Conservation (phyloP, 1,140 invertebrate genomes). For the Hyles euphorbiae region DNA sequence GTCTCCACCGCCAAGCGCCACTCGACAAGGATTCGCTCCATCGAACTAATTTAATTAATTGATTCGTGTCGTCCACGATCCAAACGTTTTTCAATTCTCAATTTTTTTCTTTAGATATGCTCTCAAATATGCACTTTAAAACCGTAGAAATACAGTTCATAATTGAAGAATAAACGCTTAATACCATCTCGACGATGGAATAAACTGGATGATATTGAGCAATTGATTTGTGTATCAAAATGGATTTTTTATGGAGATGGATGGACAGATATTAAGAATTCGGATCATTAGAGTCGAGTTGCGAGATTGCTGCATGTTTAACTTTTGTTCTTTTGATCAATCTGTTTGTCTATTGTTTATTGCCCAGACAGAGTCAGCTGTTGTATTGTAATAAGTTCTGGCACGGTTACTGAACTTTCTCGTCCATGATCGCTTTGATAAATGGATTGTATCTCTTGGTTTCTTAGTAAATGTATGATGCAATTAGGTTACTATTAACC, state of each 20-base stretch:
- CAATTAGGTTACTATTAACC: too few relatives aligned
- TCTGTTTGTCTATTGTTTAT: too few relatives aligned
- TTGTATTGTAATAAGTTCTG: too few relatives aligned
- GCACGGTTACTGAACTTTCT: too few relatives aligned
- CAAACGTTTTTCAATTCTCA: constrained; percentile 18
- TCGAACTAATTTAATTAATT: constrained; percentile 55
- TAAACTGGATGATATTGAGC: constrained; percentile 16
- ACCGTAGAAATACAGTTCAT: constrained; percentile 4
- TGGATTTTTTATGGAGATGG: constrained; percentile 22
- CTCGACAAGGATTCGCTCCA: constrained; percentile 44
- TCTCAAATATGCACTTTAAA: constrained; percentile 5
- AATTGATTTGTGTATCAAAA: constrained; percentile 28
- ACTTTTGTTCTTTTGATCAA: neutral
- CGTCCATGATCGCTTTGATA: too few relatives aligned
- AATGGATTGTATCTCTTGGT: too few relatives aligned
- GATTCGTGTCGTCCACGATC: constrained; percentile 41
- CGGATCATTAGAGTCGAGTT: neutral
- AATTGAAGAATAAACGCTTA: neutral
- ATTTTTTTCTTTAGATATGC: constrained; percentile 11
- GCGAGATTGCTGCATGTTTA: neutral
- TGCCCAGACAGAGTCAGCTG: too few relatives aligned
- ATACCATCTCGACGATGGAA: constrained; percentile 5
- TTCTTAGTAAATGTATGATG: too few relatives aligned
- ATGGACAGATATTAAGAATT: constrained; percentile 15
- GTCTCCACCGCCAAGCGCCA: constrained; percentile 4